Base-by-base conservation (phyloP, 2,113 vertebrate species). In the Suncus etruscus region DNA sequence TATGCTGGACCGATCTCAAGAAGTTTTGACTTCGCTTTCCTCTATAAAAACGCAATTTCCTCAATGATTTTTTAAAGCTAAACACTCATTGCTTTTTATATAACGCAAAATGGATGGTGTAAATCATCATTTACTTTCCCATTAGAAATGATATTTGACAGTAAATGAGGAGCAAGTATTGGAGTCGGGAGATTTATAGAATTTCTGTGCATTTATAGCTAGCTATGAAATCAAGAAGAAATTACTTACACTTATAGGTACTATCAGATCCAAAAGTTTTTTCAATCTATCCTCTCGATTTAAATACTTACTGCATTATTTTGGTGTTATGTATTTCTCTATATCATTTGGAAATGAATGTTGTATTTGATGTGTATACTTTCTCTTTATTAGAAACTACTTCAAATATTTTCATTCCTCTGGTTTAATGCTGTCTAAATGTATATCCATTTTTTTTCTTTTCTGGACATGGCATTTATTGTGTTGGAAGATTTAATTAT, bases 391-490 rank as follows among this genome's bases (percentile, higher is more conserved):
- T 76, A 25, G 22, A 85, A 12, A 61, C 4, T 24, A 4, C 77
- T 45, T 75, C 92, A 9, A 79, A 83, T 3, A 22, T 90, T 91
- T 87, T 65, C 63, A 51, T 3, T 91, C 47, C 70, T 94, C 4
- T 69, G 76, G 24, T 63, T 87, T 14, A 47, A 73, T 91, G 22
- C 11, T 92, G 18, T 47, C 22, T 65, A 75, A 90, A 88, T 75
- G 1, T 83, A 54, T 82, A 72, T 91, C 75, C 58, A 85, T 9
- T n/a, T 63, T 85, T 25, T 70, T 89, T 27, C 47, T 74, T 25
- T 1, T 22, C n/a, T 90, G 72, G 58, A 86, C 20, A 69, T 11
- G 76, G 10, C 16, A 72, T 76, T 80, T 87, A 76, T 70, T 48
- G 7, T 73, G n/a, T 18, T 87, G 8, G 45, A 47, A 8, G 69